These are phyloP conservation scores for Menidia menidia DNA, from an alignment of 2,797 vertebrate species.

Conservation along the genomic window DNA sequence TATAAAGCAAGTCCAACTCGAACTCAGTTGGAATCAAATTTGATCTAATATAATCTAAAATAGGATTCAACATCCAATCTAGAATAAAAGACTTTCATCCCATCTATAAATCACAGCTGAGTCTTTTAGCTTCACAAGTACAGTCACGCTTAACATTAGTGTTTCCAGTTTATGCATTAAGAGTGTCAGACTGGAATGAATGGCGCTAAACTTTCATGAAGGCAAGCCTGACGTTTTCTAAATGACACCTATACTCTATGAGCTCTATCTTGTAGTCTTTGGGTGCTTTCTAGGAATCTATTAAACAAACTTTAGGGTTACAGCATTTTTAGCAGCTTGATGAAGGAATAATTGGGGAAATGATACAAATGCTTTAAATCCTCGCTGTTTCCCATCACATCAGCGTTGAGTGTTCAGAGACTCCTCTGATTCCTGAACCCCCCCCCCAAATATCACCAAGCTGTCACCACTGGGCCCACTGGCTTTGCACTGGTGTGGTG, in stretches of 20 bases:
- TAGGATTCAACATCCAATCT: too few relatives aligned
- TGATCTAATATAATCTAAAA: too few relatives aligned
- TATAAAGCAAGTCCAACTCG: too few relatives aligned
- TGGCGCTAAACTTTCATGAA: neutral
- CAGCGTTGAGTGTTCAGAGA: neutral
- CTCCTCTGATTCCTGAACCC: constrained; percentile 32
- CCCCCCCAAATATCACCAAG: constrained; percentile 2
- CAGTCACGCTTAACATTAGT: neutral
- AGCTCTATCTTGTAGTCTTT: neutral
- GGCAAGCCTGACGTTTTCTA: too few relatives aligned
- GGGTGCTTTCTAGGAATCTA: neutral
- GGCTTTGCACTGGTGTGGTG: constrained; percentile 7
- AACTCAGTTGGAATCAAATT: too few relatives aligned
- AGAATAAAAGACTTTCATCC: too few relatives aligned
- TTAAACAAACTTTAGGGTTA: too few relatives aligned
- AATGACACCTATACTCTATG: neutral
- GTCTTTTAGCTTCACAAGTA: neutral
- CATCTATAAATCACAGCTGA: neutral
- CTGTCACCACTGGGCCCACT: constrained; percentile 24
- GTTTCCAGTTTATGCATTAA: neutral
- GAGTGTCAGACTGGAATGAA: neutral
- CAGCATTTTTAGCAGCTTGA: neutral
- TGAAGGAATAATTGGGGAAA: neutral
- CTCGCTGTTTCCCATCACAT: neutral
- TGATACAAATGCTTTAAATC: constrained; percentile 5